Percentiles rank a stretch among this genome's conserved stretches.
These are phyloP conservation scores for Myotis lucifugus DNA, from an alignment of 2,113 vertebrate genomes.

Conservation along the genomic window DNA sequence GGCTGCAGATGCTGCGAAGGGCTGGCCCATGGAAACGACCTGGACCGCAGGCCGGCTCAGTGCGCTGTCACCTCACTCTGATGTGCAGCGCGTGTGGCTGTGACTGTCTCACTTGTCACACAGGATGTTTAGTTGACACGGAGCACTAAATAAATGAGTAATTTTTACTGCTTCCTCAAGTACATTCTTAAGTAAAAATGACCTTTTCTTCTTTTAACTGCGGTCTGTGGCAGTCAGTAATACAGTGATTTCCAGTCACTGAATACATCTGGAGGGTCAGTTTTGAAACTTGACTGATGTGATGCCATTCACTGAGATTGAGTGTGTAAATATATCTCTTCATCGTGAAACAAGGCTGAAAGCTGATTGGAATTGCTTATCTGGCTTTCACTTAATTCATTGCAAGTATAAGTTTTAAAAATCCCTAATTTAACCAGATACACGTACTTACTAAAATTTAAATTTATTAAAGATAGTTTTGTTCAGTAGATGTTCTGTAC, in stretches of 20 bases:
- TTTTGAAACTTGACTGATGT: neutral
- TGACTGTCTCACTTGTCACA: neutral
- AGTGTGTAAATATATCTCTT: neutral
- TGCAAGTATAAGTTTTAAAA: neutral
- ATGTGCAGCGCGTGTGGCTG: neutral
- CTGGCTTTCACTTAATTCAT: conserved; percentile 27
- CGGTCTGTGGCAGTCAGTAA: neutral
- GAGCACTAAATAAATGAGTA: neutral
- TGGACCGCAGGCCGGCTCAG: neutral
- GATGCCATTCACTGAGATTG: neutral
- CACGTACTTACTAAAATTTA: neutral
- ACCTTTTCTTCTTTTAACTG: neutral
- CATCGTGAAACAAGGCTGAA: neutral
- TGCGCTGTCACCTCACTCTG: neutral
- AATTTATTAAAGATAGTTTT: conserved; percentile 32
- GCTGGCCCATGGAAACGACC: neutral
- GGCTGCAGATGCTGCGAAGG: neutral
- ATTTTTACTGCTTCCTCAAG: neutral
- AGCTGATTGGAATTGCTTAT: neutral
- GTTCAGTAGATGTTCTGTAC: neutral
- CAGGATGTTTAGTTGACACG: neutral
- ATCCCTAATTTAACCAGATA: neutral
- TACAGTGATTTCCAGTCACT: neutral
- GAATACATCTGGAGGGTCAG: neutral
- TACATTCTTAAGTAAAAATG: neutral